phyloP scores from a whole-genome alignment of 2,888 invertebrate genomes.

The Gisinianus flammeolus region DNA sequence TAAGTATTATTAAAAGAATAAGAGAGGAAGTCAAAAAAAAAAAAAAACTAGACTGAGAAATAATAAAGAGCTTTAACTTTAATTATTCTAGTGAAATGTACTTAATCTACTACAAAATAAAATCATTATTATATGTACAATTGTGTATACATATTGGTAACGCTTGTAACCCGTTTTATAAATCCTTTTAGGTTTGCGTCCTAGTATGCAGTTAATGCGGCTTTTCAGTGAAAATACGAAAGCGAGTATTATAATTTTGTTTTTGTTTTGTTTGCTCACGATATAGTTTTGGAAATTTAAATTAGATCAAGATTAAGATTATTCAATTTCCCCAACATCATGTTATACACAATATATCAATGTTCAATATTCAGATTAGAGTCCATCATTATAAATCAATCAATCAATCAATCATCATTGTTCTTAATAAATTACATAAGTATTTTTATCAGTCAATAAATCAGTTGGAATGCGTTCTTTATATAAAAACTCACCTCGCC shows the following conservation, averaged over 20 bases:
- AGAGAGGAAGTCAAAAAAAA: constrained; percentile 8
- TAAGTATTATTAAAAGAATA: too few species aligned
- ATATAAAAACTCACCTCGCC: constrained; percentile 31
- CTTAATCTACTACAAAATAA: background rate
- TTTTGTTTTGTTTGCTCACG: too few species aligned
- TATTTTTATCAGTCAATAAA: background rate
- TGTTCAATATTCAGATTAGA: background rate
- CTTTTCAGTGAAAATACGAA: constrained; percentile 19
- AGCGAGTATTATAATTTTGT: background rate
- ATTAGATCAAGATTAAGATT: too few species aligned
- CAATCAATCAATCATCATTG: background rate
- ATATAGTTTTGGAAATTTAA: too few species aligned
- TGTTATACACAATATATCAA: background rate
- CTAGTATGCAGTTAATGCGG: constrained; percentile 35
- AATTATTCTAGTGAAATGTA: background rate
- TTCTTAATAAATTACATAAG: background rate
- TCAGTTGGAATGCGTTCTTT: background rate
- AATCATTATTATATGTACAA: background rate
- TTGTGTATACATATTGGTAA: background rate
- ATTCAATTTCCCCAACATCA: too few species aligned
- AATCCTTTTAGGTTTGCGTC: constrained; percentile 21
- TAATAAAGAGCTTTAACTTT: background rate
- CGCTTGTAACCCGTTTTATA: background rate
- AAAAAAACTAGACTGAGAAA: background rate
- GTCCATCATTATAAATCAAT: background rate